These are phyloP conservation scores for Melanotaenia duboulayi DNA, from an alignment of 2,113 vertebrate genomes.

Conservation along the genomic window DNA sequence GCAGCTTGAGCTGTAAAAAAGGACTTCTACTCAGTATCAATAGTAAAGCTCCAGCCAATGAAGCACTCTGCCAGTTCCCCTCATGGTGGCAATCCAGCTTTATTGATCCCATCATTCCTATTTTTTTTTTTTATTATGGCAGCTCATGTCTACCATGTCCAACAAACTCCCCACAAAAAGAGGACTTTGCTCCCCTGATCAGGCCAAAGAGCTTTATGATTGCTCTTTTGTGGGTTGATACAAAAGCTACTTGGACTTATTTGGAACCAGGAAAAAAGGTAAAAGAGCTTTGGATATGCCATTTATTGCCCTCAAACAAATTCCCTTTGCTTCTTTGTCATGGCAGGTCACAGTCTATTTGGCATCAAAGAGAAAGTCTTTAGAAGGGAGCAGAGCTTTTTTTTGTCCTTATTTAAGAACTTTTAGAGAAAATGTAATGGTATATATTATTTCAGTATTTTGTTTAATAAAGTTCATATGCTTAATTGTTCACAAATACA, in stretches of 20 bases:
- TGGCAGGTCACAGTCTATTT: conserved; percentile 3
- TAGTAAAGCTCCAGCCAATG: conserved; percentile 52
- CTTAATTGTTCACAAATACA: too few species aligned
- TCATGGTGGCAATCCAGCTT: conserved; percentile 66
- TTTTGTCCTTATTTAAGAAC: too few species aligned
- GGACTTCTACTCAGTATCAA: conserved; percentile 38
- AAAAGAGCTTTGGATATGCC: not conserved
- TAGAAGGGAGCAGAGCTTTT: too few species aligned
- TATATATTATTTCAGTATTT: too few species aligned
- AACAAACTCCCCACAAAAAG: conserved; percentile 34
- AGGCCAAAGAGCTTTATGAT: conserved; percentile 17
- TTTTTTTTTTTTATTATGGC: conserved; percentile 72
- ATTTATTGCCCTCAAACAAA: not conserved
- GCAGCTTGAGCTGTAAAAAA: conserved; percentile 59
- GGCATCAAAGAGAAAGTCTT: too few species aligned
- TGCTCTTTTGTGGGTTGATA: conserved; percentile 13
- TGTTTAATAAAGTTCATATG: too few species aligned
- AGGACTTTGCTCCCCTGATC: not conserved
- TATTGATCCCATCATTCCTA: conserved; percentile 69
- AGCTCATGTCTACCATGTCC: conserved; percentile 46
- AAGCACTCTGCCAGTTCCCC: conserved; percentile 52
- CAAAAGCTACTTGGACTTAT: conserved; percentile 20
- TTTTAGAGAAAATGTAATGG: too few species aligned
- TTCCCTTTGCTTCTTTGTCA: conserved; percentile 4
- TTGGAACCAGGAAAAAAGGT: not conserved